Evolutionary conservation across 1,140 invertebrate genomes (phyloP).

Genomic region (Drosophila ogumai): DNA sequence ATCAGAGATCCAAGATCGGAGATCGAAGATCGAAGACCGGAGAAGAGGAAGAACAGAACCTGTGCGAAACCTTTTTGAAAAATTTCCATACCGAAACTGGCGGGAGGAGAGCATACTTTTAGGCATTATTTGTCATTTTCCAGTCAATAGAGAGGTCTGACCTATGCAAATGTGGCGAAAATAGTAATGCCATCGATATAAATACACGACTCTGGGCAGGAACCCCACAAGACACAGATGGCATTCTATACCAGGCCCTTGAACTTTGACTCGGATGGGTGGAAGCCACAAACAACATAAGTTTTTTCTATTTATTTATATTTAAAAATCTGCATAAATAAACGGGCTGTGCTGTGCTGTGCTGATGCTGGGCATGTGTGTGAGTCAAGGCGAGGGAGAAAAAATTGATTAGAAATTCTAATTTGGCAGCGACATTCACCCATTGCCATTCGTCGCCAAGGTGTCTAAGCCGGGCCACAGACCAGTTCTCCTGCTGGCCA

Average conservation of each 20-base stretch:
- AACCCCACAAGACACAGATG: slow-evolving; percentile 2
- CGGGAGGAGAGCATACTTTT: slow-evolving; percentile 19
- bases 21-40: background rate
- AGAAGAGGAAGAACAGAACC: slow-evolving; percentile 5
- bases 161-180: slow-evolving; percentile 19
- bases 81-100: slow-evolving; percentile 18
- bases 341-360: slow-evolving; percentile 24
- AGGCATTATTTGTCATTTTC: background rate
- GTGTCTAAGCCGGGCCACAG: slow-evolving; percentile 49
- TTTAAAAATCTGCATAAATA: slow-evolving; percentile 35
- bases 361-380: slow-evolving; percentile 40
- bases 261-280: slow-evolving; percentile 35
- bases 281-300: background rate
- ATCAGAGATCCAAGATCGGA: slow-evolving; percentile 6
- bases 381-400: slow-evolving; percentile 50
- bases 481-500: slow-evolving; percentile 20
- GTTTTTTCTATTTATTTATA: slow-evolving; percentile 2
- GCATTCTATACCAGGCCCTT: slow-evolving; percentile 32
- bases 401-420: slow-evolving; percentile 72
- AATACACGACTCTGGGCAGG: background rate
- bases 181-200: slow-evolving; percentile 1
- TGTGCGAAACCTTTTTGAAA: slow-evolving; percentile 5
- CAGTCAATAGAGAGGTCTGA: background rate
- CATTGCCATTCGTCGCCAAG: slow-evolving; percentile 49
- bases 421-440: slow-evolving; percentile 47